A percentile compares a stretch with the other conserved stretches of the same genome.
Evolutionary conservation across 92 coral and sea anemone species (phyloP).

Genomic region (Siderastrea siderea): DNA sequence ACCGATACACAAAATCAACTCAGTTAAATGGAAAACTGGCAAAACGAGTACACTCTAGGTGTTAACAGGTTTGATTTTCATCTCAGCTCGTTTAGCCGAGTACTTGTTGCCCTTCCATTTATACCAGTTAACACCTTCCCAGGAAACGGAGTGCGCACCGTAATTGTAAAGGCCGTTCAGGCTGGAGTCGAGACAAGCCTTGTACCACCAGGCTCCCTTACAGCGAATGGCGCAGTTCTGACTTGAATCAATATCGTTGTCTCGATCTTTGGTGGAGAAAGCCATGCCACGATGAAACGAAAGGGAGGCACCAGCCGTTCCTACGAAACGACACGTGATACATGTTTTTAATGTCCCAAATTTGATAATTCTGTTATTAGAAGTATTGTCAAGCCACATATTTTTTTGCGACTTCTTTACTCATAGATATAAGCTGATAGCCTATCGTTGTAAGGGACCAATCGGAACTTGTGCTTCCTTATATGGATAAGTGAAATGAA

Average conservation of each 20-base stretch:
- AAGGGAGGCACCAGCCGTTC: slow-evolving; percentile 56
- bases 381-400: no score
- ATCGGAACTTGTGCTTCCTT: no score
- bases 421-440: no score
- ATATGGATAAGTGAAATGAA: no score
- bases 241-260: background rate
- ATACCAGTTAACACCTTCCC: slow-evolving; percentile 60
- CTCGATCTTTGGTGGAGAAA: background rate
- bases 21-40: background rate
- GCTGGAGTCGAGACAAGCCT: background rate
- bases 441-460: no score
- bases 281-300: background rate
- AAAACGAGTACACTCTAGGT: background rate
- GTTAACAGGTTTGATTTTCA: slow-evolving; percentile 59
- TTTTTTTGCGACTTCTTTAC: no score
- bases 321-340: background rate
- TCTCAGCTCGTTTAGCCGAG: slow-evolving; percentile 56
- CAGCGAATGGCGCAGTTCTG: slow-evolving; percentile 33
- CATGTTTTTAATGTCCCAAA: no score
- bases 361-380: no score
- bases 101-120: slow-evolving; percentile 36
- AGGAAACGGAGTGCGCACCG: slow-evolving; percentile 25
- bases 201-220: background rate
- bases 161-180: slow-evolving; percentile 56
- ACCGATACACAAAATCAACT: no score